Percentiles rank a stretch among this genome's conserved stretches.
These are phyloP conservation scores for Platysternon megacephalum DNA, from an alignment of 2,113 vertebrate species.

Conservation along the genomic window DNA sequence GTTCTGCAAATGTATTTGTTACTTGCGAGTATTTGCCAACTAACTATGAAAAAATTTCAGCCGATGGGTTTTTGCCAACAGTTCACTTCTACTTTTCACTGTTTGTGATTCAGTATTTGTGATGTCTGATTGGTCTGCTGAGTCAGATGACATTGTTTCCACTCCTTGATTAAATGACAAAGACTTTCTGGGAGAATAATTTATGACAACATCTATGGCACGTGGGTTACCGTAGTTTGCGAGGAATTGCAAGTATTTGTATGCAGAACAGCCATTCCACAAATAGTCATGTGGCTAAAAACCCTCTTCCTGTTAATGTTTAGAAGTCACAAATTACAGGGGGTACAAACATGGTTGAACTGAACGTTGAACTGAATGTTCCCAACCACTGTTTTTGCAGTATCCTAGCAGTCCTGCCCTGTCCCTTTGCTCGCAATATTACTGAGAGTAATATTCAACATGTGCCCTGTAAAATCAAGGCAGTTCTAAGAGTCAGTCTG, in stretches of 20 bases:
- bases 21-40: background rate
- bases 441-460: background rate
- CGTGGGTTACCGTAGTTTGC: background rate
- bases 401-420: background rate
- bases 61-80: background rate
- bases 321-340: background rate
- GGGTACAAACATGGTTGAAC: background rate
- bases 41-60: background rate
- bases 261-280: background rate
- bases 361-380: background rate
- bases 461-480: background rate
- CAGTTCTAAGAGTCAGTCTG: background rate
- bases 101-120: background rate
- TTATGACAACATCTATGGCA: background rate
- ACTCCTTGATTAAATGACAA: background rate
- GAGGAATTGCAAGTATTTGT: background rate
- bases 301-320: background rate
- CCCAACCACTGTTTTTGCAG: background rate
- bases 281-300: fast-evolving
- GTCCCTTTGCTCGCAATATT: background rate
- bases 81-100: background rate
- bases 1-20: background rate
- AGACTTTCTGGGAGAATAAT: background rate
- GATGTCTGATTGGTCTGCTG: background rate
- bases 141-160: background rate